Evolutionary conservation across 2,797 vertebrate genomes (phyloP).

Genomic region (Threskiornis aethiopicus): DNA sequence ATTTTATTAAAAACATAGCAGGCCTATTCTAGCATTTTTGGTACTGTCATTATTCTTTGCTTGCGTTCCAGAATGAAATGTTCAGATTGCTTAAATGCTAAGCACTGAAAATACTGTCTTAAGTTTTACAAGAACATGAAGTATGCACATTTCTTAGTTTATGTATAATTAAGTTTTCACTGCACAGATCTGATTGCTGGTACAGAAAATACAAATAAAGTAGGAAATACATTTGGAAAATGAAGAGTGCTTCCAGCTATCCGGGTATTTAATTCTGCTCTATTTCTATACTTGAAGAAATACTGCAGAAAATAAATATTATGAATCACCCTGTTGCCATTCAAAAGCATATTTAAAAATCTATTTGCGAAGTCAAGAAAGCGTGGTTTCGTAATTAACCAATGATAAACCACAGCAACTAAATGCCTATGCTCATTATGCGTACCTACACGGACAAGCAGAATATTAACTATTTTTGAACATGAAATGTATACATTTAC

Average conservation of each 20-base stretch:
- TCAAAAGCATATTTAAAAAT: background rate
- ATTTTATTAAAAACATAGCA: background rate
- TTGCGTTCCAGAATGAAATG: background rate
- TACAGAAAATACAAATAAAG: conserved; percentile 12
- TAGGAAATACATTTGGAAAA: background rate
- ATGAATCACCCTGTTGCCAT: background rate
- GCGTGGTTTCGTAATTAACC: background rate
- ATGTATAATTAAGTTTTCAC: background rate
- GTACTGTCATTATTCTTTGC: background rate
- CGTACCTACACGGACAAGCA: background rate
- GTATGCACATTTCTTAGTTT: background rate
- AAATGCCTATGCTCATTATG: background rate
- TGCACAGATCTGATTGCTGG: background rate
- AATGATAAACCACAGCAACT: background rate
- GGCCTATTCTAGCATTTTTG: background rate
- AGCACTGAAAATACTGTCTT: background rate
- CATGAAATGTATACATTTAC: background rate
- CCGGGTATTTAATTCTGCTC: background rate
- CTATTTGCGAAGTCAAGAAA: background rate
- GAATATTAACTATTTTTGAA: background rate
- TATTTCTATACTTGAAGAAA: background rate
- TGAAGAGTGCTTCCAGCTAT: background rate
- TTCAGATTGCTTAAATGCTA: background rate
- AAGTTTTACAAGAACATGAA: background rate
- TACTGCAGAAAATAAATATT: background rate